Conservation (phyloP, 2,113 vertebrate genomes). For the Tamias sibiricus region DNA sequence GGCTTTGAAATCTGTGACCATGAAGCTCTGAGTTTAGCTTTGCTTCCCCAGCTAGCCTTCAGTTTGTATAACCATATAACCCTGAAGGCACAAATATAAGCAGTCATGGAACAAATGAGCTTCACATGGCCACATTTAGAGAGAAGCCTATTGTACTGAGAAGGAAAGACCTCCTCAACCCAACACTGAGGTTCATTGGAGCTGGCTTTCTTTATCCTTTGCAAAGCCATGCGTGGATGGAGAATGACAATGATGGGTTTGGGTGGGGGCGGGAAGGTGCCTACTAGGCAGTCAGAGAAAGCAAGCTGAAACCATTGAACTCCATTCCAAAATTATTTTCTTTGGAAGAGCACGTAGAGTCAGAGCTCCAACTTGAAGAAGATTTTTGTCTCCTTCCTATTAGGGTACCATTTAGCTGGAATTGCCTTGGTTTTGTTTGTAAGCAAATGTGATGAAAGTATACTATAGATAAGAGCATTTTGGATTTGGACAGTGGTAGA, state of each 20-base stretch:
- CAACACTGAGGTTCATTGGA: neutral
- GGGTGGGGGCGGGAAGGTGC: neutral
- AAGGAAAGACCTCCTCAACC: constrained; percentile 56
- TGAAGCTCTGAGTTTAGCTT: constrained; percentile 69
- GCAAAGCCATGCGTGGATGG: constrained; percentile 61
- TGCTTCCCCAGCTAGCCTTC: constrained; percentile 20
- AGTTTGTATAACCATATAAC: constrained; percentile 58
- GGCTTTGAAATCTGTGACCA: constrained; percentile 79
- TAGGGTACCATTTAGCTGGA: neutral
- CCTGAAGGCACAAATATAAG: constrained; percentile 57
- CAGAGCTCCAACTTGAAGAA: neutral
- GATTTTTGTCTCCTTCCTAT: neutral
- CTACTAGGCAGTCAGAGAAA: neutral
- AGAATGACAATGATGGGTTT: neutral
- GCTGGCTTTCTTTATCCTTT: constrained; percentile 13
- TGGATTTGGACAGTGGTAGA: neutral
- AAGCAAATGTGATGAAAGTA: neutral
- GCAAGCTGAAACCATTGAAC: neutral
- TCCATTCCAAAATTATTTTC: neutral
- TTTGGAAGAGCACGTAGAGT: neutral
- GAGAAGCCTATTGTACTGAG: constrained; percentile 56
- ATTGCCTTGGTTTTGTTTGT: neutral
- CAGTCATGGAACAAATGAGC: neutral
- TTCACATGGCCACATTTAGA: neutral
- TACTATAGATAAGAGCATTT: neutral